These are phyloP conservation scores for Balanococcus diminutus DNA, from an alignment of 2,888 invertebrate species.

Conservation along the genomic window DNA sequence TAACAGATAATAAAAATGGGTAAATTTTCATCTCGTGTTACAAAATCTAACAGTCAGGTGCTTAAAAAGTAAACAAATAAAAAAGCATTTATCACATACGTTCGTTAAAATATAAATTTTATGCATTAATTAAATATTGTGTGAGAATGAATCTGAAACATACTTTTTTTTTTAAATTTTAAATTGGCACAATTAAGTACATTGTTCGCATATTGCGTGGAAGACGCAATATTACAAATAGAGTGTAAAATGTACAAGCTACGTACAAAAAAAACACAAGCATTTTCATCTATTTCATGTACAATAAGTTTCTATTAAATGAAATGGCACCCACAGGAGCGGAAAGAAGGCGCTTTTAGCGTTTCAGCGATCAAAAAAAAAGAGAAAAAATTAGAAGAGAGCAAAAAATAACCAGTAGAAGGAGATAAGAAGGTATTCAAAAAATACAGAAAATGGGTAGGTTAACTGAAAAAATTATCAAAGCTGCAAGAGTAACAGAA, in stretches of 20 bases:
- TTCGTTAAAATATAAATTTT: conserved; percentile 32
- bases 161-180: not conserved
- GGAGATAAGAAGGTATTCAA: too few relatives aligned
- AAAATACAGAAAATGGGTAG: too few relatives aligned
- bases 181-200: not conserved
- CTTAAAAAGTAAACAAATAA: conserved; percentile 45
- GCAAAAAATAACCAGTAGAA: too few relatives aligned
- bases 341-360: too few relatives aligned
- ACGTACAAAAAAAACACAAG: not conserved
- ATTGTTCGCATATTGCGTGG: conserved; percentile 26
- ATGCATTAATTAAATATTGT: conserved; percentile 21
- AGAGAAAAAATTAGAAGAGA: too few relatives aligned
- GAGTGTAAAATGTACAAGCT: conserved; percentile 11
- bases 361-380: too few relatives aligned
- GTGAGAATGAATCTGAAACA: not conserved
- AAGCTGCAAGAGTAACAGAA: too few relatives aligned
- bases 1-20: conserved; percentile 45
- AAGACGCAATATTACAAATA: conserved; percentile 26
- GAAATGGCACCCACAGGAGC: too few relatives aligned
- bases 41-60: conserved; percentile 51
- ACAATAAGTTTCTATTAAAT: not conserved
- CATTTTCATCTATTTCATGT: not conserved
- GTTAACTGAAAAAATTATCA: too few relatives aligned
- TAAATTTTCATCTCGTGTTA: conserved; percentile 36
- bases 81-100: conserved; percentile 48